Base-by-base conservation (phyloP, 2,888 invertebrate genomes). In the Odontomyia ornata region DNA sequence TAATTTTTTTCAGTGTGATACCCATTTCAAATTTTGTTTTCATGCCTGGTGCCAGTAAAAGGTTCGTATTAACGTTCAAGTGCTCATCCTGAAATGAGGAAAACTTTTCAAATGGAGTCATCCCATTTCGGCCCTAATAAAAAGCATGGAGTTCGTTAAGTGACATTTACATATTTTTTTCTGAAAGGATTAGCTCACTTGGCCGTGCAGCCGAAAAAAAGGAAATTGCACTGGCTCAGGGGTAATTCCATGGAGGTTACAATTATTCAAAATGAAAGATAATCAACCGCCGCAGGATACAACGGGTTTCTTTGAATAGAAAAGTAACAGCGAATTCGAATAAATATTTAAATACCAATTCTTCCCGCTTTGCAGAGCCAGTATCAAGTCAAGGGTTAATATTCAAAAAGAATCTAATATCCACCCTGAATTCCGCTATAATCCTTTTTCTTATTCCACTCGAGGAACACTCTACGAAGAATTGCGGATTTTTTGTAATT, bases 1-100 rank as follows among this genome's bases (percentile, higher is more conserved):
- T 73, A 73, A 73, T 73, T 73, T 73, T 36, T 73, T 60, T 57
- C 73, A 18, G n/a, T 25, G n/a, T 5, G 36, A 36, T 47, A 47
- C 71, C 23, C 47, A 23, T 71, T 52, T 43, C 36, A 67, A 64
- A 64, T 64, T 64, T 28, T 64, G 15, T 15, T 64, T 64, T 13
- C 64, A 28, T 64, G n/a, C 30, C 30, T 52, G 52, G 18, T n/a
- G 3, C 52, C n/a, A 52, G 7, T 18, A 18, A 52, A 52, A 52
- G 52, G 52, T n/a, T 18, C 52, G 52, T 52, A 52, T 52, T 52
- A 52, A 52, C 52, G 52, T 18, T 15, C 15, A 18, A 52, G 52
- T 52, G 52, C 52, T 52, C 52, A 36, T 4, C 15, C 52, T 52
- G 52, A 52, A 52, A 52, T 52, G 52, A 18, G 52, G 52, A 4